A percentile compares a stretch with the other conserved stretches of the same genome.
Conservation (phyloP, 2,797 vertebrate species). For the Decapterus maruadsi region DNA sequence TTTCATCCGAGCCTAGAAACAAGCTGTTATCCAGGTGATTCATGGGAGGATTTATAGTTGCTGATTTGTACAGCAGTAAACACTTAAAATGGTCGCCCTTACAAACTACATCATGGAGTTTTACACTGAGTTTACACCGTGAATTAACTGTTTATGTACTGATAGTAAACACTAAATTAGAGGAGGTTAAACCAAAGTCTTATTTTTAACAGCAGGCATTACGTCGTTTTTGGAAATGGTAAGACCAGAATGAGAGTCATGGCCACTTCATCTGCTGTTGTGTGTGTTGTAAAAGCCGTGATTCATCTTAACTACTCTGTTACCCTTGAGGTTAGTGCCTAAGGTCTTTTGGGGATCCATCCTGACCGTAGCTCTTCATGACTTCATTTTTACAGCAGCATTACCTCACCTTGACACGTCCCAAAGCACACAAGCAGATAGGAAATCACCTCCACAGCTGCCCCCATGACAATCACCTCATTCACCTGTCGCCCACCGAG, state of each 20-base stretch:
- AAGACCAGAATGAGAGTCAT: slow-evolving; percentile 21
- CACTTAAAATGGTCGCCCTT: neutral
- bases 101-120: neutral
- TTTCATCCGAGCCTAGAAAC: too few species aligned
- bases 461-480: slow-evolving; percentile 20
- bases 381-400: slow-evolving; percentile 58
- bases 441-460: slow-evolving; percentile 53
- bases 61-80: neutral
- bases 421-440: slow-evolving; percentile 55
- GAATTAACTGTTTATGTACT: neutral
- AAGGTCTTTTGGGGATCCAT: slow-evolving; percentile 38
- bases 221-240: neutral
- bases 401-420: slow-evolving; percentile 71
- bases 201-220: slow-evolving; percentile 3
- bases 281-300: neutral
- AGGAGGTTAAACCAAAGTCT: neutral
- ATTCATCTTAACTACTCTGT: slow-evolving; percentile 44
- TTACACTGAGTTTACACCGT: neutral
- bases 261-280: neutral
- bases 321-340: slow-evolving; percentile 38
- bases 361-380: slow-evolving; percentile 49
- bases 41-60: neutral
- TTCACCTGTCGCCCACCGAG: slow-evolving; percentile 19
- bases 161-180: neutral
- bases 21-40: neutral